Evolutionary conservation across 2,888 invertebrate species (phyloP).

Genomic region (Campopleginae sp.): DNA sequence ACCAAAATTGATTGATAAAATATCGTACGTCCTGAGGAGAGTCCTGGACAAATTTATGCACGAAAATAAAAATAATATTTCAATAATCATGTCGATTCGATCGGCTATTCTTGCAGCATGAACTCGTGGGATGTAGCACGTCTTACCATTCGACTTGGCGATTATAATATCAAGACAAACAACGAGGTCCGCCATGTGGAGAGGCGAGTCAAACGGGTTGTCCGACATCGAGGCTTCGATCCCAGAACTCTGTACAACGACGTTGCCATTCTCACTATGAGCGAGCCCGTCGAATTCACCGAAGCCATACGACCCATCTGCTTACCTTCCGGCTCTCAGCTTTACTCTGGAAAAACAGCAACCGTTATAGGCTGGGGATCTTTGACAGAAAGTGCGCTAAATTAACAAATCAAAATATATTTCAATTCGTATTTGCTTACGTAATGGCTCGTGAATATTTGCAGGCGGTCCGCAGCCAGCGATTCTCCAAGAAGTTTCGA

Average conservation of each 20-base stretch:
- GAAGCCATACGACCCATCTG: slow-evolving; percentile 92
- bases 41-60: not conserved
- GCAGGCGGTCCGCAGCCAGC: slow-evolving; percentile 93
- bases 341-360: slow-evolving; percentile 89
- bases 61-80: slow-evolving; percentile 6
- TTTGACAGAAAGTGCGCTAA: slow-evolving; percentile 88
- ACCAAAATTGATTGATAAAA: not conserved
- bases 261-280: slow-evolving; percentile 91
- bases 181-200: slow-evolving; percentile 91
- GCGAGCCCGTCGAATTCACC: slow-evolving; percentile 90
- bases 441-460: slow-evolving; percentile 55
- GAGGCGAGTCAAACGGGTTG: slow-evolving; percentile 92
- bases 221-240: slow-evolving; percentile 94
- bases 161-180: slow-evolving; percentile 92
- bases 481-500: slow-evolving; percentile 92
- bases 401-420: slow-evolving; percentile 4
- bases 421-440: not conserved
- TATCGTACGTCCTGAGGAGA: not conserved
- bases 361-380: slow-evolving; percentile 97
- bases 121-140: slow-evolving; percentile 95
- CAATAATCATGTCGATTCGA: slow-evolving; percentile 26
- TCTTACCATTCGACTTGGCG: slow-evolving; percentile 92
- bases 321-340: slow-evolving; percentile 87
- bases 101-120: slow-evolving; percentile 88
- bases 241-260: slow-evolving; percentile 94